Conservation (phyloP, 2,888 invertebrate species). For the Noctua fimbriata region DNA sequence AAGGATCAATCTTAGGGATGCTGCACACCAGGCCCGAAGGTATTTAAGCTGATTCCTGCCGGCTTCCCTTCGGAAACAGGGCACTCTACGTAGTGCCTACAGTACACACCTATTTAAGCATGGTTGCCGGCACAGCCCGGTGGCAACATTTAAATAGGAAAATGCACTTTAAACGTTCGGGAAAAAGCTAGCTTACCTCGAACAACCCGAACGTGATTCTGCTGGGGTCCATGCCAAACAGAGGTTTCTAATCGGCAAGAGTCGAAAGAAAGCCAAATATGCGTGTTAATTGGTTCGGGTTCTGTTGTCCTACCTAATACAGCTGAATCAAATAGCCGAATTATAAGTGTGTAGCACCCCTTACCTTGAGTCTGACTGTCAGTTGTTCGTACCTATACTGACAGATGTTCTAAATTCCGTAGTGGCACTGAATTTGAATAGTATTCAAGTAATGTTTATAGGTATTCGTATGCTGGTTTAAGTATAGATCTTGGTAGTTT, state of each 20-base stretch:
- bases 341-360: not conserved
- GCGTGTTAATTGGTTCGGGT: not conserved
- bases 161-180: too few relatives aligned
- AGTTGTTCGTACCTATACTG: slow-evolving; percentile 14
- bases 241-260: too few relatives aligned
- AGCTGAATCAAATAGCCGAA: not conserved
- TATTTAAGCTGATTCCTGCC: too few relatives aligned
- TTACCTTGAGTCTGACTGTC: slow-evolving; percentile 12
- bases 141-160: not conserved
- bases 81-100: too few relatives aligned
- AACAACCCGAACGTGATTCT: too few relatives aligned
- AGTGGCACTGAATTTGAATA: slow-evolving; percentile 33
- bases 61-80: too few relatives aligned
- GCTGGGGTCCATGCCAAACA: too few relatives aligned
- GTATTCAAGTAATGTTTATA: slow-evolving; percentile 21
- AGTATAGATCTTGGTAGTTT: slow-evolving; percentile 14
- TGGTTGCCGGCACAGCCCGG: not conserved
- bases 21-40: not conserved
- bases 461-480: slow-evolving; percentile 16
- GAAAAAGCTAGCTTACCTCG: too few relatives aligned
- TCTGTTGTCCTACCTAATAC: not conserved
- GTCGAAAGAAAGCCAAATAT: not conserved
- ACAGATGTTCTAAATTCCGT: slow-evolving; percentile 43
- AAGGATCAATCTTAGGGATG: slow-evolving; percentile 18
- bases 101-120: not conserved